phyloP scores from a whole-genome alignment of 2,888 invertebrate species.

The Euproctis similis region DNA sequence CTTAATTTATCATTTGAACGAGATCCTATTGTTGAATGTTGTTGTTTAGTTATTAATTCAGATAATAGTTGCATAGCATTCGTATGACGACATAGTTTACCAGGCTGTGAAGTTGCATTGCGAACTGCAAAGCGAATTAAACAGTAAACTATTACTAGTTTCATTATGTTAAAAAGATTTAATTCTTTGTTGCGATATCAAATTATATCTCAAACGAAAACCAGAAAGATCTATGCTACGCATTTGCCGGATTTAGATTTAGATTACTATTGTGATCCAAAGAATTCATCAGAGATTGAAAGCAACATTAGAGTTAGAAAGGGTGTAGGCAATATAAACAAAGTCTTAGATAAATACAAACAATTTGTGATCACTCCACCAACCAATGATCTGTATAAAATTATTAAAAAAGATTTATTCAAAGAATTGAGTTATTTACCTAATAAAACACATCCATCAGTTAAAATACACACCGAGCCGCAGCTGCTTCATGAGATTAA shows the following conservation, averaged over 20 bases:
- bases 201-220: not conserved
- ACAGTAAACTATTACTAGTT: no score
- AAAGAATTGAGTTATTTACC: conserved; percentile 82
- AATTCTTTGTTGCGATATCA: not conserved
- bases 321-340: conserved; percentile 79
- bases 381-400: conserved; percentile 27
- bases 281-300: conserved; percentile 76
- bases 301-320: conserved; percentile 80
- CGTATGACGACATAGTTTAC: no score
- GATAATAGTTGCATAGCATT: no score
- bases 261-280: conserved; percentile 77
- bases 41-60: no score
- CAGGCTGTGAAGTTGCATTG: no score
- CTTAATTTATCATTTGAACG: no score
- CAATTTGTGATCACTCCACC: conserved; percentile 31
- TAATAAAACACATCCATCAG: conserved; percentile 82
- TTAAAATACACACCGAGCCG: conserved; percentile 77
- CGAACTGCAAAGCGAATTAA: no score
- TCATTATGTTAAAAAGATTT: not conserved
- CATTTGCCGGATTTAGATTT: conserved; percentile 69
- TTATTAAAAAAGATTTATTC: conserved; percentile 50
- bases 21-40: no score
- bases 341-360: conserved; percentile 66
- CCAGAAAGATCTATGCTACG: not conserved
- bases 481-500: conserved; percentile 74